Evolutionary conservation across 92 coral and sea anemone genomes (phyloP).

Genomic region (Anthopleura xanthogrammica): DNA sequence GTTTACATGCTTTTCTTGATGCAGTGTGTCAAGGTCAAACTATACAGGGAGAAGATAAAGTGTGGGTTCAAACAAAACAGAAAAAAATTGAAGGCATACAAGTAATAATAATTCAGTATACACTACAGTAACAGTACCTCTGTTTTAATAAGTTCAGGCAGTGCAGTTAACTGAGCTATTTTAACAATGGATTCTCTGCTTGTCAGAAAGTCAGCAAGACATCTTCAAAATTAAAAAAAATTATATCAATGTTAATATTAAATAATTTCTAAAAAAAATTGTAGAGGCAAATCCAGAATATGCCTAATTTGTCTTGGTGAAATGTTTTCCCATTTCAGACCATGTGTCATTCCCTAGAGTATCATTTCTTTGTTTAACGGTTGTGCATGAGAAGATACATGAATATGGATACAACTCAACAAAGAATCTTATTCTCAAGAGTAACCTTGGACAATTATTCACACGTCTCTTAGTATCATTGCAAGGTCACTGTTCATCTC

Average conservation of each 20-base stretch:
- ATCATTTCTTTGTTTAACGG: too few species aligned
- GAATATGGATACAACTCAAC: too few species aligned
- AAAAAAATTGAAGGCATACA: background rate
- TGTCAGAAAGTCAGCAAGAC: constrained; percentile 68
- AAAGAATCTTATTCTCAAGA: too few species aligned
- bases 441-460: too few species aligned
- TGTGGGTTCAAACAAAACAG: too few species aligned
- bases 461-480: too few species aligned
- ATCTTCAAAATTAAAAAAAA: constrained; percentile 35
- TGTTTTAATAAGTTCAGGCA: constrained; percentile 87
- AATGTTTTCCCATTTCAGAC: too few species aligned
- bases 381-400: too few species aligned
- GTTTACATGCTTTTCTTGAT: constrained; percentile 66
- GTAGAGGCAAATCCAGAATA: background rate
- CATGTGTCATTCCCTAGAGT: too few species aligned
- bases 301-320: too few species aligned
- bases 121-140: constrained; percentile 58
- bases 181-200: constrained; percentile 59
- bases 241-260: background rate
- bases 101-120: background rate
- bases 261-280: background rate
- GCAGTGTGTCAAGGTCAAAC: constrained; percentile 71
- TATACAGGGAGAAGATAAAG: background rate
- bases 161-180: constrained; percentile 66
- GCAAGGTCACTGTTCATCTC: too few species aligned